Conservation (phyloP, 2,888 invertebrate species). For the Ophonus ardosiacus region DNA sequence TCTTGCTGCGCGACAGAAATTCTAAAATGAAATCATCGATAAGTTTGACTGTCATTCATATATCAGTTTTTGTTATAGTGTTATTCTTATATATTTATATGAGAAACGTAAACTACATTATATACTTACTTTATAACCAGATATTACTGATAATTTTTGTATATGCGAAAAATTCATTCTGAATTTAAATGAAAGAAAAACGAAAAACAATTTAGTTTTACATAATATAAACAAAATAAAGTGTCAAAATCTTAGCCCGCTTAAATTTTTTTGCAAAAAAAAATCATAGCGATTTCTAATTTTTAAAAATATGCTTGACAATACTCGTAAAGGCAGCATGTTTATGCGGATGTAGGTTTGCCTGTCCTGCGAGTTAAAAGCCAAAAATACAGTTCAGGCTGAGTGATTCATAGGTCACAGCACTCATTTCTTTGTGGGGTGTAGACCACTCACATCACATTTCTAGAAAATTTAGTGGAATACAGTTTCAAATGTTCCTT, state of each 20-base stretch:
- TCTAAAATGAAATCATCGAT: conserved; percentile 4
- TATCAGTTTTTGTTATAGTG: background rate
- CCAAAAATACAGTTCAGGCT: too few species aligned
- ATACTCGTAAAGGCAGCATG: too few species aligned
- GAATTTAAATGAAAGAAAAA: conserved; percentile 17
- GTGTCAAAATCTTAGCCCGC: conserved; percentile 35
- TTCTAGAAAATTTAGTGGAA: too few species aligned
- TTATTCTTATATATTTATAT: background rate
- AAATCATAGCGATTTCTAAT: too few species aligned
- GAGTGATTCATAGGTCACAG: too few species aligned
- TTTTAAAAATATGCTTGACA: too few species aligned
- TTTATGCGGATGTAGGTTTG: too few species aligned
- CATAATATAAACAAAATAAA: conserved; percentile 49
- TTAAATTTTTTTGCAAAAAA: background rate
- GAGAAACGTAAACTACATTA: background rate
- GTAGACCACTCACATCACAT: too few species aligned
- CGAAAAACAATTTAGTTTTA: conserved; percentile 34
- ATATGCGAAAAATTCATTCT: conserved; percentile 58
- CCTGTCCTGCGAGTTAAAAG: too few species aligned
- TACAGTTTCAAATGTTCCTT: too few species aligned
- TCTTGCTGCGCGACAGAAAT: background rate
- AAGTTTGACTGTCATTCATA: background rate
- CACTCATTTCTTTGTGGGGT: too few species aligned
- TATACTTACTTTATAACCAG: conserved; percentile 49
- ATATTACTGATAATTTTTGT: conserved; percentile 52